Evolutionary conservation across 2,888 invertebrate genomes (phyloP).

Genomic region (Leucoma salicis): DNA sequence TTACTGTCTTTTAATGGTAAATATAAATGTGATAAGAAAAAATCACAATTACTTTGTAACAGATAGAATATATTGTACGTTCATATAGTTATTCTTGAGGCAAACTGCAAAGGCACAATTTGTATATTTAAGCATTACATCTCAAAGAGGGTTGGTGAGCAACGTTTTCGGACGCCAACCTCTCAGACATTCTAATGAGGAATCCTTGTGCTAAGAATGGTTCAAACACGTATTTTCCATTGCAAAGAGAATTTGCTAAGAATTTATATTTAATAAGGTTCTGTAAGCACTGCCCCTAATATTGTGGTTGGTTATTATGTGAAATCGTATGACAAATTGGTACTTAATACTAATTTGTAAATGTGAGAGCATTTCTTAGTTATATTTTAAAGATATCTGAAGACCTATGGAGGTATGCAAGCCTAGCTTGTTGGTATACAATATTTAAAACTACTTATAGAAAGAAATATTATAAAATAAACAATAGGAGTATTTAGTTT

Average conservation of each 20-base stretch:
- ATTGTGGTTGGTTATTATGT: not conserved
- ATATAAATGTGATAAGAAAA: too few relatives aligned
- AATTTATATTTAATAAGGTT: conserved; percentile 8
- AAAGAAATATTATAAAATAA: too few relatives aligned
- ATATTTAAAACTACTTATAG: too few relatives aligned
- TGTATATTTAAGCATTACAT: conserved; percentile 51
- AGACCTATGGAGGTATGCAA: too few relatives aligned
- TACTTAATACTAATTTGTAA: too few relatives aligned
- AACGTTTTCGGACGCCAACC: conserved; percentile 55
- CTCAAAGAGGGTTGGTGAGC: conserved; percentile 53
- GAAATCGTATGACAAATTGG: not conserved
- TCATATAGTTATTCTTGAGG: conserved; percentile 31
- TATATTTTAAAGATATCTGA: too few relatives aligned
- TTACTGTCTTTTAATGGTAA: too few relatives aligned
- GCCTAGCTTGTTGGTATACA: too few relatives aligned
- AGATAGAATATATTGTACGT: conserved; percentile 24
- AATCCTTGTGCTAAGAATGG: conserved; percentile 45
- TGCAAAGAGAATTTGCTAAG: conserved; percentile 10
- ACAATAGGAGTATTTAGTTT: too few relatives aligned
- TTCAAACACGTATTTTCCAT: conserved; percentile 27
- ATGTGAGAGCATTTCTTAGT: too few relatives aligned
- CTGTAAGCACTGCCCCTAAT: not conserved
- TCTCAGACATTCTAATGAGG: conserved; percentile 71
- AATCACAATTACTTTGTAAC: conserved; percentile 6
- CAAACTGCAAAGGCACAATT: conserved; percentile 38